Percentiles rank a stretch among this genome's conserved stretches.
phyloP scores from a whole-genome alignment of 2,888 invertebrate species.

The Argyresthia albistria region DNA sequence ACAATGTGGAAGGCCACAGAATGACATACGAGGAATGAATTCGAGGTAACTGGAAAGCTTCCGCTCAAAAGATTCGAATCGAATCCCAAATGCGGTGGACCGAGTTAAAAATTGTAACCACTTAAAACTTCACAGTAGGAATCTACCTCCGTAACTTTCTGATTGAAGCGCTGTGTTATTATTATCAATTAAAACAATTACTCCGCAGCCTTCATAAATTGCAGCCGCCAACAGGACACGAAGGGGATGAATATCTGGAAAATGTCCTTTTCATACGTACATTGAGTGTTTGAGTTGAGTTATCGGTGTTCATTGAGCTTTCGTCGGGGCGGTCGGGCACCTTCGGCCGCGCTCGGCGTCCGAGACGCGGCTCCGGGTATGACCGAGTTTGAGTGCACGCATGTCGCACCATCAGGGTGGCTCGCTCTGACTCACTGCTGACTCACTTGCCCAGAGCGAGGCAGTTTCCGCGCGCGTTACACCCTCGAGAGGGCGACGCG shows the following conservation, averaged over 20 bases:
- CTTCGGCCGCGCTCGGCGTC: constrained; percentile 29
- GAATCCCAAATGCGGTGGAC: no score
- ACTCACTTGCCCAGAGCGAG: background rate
- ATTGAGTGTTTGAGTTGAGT: constrained; percentile 14
- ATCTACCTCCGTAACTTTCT: background rate
- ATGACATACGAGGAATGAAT: no score
- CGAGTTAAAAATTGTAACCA: background rate
- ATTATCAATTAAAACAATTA: constrained; percentile 3
- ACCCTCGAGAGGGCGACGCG: constrained; percentile 25
- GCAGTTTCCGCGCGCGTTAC: constrained; percentile 1
- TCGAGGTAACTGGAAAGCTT: no score
- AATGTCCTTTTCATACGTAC: constrained; percentile 37
- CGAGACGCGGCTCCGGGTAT: constrained; percentile 10
- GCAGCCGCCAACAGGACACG: constrained; percentile 19
- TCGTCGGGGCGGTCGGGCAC: constrained; percentile 30
- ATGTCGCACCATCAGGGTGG: background rate
- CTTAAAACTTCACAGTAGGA: background rate
- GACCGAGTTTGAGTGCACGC: constrained; percentile 29
- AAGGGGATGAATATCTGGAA: constrained; percentile 21
- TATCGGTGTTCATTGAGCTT: constrained; percentile 60
- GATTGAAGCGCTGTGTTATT: background rate
- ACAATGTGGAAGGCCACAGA: no score
- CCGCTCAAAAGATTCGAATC: no score
- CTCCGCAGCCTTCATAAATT: constrained; percentile 9
- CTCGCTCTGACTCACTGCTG: background rate